Conservation (phyloP, 2,113 vertebrate genomes). For the Lampris incognitus region DNA sequence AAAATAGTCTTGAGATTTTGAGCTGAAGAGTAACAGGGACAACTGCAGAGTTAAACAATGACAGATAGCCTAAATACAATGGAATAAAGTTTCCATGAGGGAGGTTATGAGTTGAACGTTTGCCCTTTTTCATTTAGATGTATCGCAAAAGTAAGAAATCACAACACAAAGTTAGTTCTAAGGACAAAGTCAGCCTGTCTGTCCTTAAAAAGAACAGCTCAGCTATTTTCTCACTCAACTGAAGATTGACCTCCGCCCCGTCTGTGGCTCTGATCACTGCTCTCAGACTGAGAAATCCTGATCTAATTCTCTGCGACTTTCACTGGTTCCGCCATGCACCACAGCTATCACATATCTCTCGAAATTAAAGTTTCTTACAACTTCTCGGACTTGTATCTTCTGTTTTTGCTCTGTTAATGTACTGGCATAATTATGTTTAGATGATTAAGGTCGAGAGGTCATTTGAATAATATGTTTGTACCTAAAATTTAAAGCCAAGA, state of each 20-base stretch:
- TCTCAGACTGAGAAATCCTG: neutral
- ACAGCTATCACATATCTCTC: neutral
- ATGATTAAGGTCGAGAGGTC: conserved; percentile 14
- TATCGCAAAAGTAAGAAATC: neutral
- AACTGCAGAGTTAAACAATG: neutral
- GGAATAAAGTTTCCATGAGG: neutral
- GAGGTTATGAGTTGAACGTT: neutral
- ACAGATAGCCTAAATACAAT: neutral
- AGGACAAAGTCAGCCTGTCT: neutral
- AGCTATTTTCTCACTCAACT: neutral
- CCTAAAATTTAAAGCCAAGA: conserved; percentile 1
- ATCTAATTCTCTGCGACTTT: neutral
- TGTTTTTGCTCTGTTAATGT: neutral
- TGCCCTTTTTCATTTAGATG: neutral
- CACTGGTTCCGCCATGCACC: neutral
- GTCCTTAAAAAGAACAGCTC: neutral
- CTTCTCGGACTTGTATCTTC: neutral
- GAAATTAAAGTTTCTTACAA: neutral
- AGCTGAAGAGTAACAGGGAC: neutral
- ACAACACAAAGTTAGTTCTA: neutral
- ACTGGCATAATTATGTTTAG: neutral
- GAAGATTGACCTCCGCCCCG: neutral
- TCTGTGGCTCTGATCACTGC: neutral
- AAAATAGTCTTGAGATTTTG: neutral
- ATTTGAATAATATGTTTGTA: conserved; percentile 4